Evolutionary conservation across 2,888 invertebrate genomes (phyloP).

Genomic region (Pristionchus mayeri): DNA sequence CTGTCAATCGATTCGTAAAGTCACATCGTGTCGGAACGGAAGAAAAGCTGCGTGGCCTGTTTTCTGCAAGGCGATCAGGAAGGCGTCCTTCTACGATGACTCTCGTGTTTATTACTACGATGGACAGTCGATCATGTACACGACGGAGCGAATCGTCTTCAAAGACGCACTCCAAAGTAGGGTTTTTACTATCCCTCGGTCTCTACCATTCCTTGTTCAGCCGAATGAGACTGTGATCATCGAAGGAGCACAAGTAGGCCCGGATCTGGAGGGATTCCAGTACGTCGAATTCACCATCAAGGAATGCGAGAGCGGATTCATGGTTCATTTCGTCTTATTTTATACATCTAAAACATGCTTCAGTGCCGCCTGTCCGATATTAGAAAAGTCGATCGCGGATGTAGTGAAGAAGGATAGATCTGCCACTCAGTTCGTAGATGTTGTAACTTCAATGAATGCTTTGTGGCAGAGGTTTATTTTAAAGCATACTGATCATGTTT

Average conservation of each 20-base stretch:
- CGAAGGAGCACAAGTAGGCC: neutral
- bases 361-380: neutral
- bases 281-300: neutral
- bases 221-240: conserved; percentile 14
- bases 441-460: neutral
- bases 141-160: conserved; percentile 15
- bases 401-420: neutral
- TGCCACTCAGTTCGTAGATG: conserved; percentile 18
- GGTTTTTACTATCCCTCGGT: too few species aligned
- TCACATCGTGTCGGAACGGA: conserved; percentile 36
- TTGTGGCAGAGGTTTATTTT: neutral
- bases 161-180: neutral
- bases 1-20: too few species aligned
- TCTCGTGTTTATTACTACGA: conserved; percentile 35
- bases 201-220: neutral
- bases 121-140: conserved; percentile 39
- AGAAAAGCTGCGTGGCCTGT: conserved; percentile 27
- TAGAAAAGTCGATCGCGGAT: neutral
- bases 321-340: too few species aligned
- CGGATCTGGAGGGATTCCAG: neutral
- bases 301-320: neutral
- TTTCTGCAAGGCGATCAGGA: neutral
- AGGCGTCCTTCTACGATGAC: neutral
- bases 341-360: neutral
- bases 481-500: neutral